phyloP scores from a whole-genome alignment of 1,140 invertebrate genomes.

The Parasteatoda tepidariorum region DNA sequence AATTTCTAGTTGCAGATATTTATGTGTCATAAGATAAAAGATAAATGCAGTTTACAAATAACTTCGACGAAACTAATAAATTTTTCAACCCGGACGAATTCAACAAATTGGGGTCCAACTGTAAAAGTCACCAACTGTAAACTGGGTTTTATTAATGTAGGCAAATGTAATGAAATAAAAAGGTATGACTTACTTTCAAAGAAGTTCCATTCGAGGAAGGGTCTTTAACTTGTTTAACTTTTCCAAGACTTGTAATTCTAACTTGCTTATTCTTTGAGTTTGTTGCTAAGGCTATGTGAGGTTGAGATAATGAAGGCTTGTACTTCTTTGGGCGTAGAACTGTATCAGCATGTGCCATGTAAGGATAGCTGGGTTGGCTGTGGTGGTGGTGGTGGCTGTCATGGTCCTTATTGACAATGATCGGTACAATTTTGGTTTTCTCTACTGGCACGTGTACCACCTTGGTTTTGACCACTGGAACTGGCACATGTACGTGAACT shows the following conservation, averaged over 20 bases:
- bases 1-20: too few relatives aligned
- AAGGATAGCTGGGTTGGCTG: neutral
- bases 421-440: constrained; percentile 52
- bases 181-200: neutral
- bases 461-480: constrained; percentile 43
- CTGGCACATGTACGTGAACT: constrained; percentile 25
- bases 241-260: constrained; percentile 35
- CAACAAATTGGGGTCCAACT: too few relatives aligned
- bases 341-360: neutral
- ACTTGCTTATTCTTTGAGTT: neutral
- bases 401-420: constrained; percentile 44
- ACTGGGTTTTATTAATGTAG: too few relatives aligned
- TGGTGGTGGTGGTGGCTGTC: neutral
- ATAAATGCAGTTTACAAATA: too few relatives aligned
- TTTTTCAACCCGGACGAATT: too few relatives aligned
- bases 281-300: neutral
- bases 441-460: constrained; percentile 53
- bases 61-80: too few relatives aligned
- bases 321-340: constrained; percentile 2
- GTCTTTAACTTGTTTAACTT: neutral
- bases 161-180: too few relatives aligned
- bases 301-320: neutral
- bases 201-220: neutral
- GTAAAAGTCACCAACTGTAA: too few relatives aligned
- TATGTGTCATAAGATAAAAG: too few relatives aligned